Percentiles rank a stretch among this genome's conserved stretches.
phyloP scores from a whole-genome alignment of 2,797 vertebrate genomes.

The Eremophila alpestris region DNA sequence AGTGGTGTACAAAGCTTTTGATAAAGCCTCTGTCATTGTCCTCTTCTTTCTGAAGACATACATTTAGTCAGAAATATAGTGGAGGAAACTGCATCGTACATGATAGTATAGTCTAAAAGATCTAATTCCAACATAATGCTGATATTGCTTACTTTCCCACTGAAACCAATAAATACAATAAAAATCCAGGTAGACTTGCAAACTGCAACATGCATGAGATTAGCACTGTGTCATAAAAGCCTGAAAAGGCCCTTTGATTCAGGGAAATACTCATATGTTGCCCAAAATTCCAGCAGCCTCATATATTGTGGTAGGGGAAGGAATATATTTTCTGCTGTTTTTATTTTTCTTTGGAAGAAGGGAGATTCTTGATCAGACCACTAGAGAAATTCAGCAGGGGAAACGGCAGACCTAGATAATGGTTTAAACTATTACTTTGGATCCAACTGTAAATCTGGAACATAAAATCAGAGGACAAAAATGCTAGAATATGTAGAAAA shows the following conservation, averaged over 20 bases:
- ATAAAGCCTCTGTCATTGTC: neutral
- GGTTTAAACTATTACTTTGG: neutral
- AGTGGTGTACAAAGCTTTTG: neutral
- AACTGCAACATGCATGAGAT: neutral
- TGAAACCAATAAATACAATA: neutral
- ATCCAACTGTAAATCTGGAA: neutral
- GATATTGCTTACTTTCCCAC: neutral
- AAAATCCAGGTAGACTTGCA: neutral
- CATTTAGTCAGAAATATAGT: neutral
- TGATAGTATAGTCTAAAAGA: neutral
- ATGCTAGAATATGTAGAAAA: neutral
- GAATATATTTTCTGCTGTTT: neutral
- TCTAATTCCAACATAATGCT: neutral
- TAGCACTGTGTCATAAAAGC: neutral
- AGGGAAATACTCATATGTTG: neutral
- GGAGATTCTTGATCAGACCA: neutral
- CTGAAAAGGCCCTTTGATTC: neutral
- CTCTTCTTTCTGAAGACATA: conserved; percentile 39
- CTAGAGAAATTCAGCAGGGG: neutral
- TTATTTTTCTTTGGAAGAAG: neutral
- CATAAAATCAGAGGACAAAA: neutral
- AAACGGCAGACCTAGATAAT: neutral
- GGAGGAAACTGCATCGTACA: neutral
- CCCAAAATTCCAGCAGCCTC: neutral
- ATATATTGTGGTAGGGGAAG: neutral